Evolutionary conservation across 2,888 invertebrate species (phyloP).

Genomic region (Uloborus plumipes): DNA sequence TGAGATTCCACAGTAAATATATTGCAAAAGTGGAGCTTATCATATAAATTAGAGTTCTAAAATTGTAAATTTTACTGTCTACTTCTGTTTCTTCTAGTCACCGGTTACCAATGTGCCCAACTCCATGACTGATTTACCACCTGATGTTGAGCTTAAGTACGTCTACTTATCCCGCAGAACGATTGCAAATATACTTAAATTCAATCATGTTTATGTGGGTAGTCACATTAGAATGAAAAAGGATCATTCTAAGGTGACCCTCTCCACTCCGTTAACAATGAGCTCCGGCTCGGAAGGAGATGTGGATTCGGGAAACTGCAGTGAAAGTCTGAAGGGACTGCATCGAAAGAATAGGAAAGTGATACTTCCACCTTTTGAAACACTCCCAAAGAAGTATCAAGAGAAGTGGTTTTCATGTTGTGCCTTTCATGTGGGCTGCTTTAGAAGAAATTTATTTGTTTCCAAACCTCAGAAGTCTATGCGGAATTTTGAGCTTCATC

Average conservation of each 20-base stretch:
- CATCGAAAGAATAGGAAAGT: neutral
- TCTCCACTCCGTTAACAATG: slow-evolving; percentile 72
- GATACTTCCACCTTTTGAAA: neutral
- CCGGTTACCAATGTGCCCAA: slow-evolving; percentile 25
- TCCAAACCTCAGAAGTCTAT: too few relatives aligned
- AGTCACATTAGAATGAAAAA: slow-evolving; percentile 30
- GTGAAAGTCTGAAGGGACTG: slow-evolving; percentile 10
- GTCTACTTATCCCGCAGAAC: slow-evolving; percentile 25
- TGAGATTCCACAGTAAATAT: too few relatives aligned
- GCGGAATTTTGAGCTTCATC: too few relatives aligned
- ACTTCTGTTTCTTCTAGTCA: slow-evolving; percentile 16
- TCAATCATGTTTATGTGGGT: slow-evolving; percentile 27
- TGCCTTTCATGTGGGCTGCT: neutral
- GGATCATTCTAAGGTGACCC: neutral
- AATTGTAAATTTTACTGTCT: neutral
- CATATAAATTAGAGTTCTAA: neutral
- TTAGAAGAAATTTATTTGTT: slow-evolving; percentile 3
- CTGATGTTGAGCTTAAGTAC: slow-evolving; percentile 44
- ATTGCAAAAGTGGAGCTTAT: neutral
- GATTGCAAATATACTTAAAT: slow-evolving; percentile 18
- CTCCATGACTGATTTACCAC: slow-evolving; percentile 18
- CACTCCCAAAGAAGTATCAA: neutral
- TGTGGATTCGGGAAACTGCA: slow-evolving; percentile 49
- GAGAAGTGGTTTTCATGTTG: slow-evolving; percentile 6
- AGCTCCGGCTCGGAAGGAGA: slow-evolving; percentile 72